Conservation (phyloP, 2,888 invertebrate genomes). For the Rhaphigaster nebulosa region DNA sequence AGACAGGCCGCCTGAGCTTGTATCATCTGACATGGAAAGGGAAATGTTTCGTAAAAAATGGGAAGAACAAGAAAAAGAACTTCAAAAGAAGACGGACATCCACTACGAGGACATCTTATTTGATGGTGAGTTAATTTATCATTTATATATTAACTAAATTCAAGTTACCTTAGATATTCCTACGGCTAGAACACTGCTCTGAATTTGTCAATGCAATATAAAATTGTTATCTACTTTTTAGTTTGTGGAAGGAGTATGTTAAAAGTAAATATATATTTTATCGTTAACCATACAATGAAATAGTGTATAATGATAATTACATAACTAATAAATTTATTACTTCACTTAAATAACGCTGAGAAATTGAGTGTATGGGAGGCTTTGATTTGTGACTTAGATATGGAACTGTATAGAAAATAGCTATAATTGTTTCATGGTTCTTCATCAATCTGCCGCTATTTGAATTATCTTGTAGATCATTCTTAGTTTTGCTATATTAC, state of each 20-base stretch:
- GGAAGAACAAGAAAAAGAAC: slow-evolving; percentile 86
- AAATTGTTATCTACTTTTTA: neutral
- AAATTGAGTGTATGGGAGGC: neutral
- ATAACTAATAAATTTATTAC: neutral
- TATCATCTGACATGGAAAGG: slow-evolving; percentile 73
- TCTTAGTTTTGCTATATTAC: neutral
- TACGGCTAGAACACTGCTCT: neutral
- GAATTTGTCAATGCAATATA: neutral
- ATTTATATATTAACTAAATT: neutral
- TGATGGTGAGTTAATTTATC: slow-evolving; percentile 75
- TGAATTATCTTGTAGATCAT: neutral
- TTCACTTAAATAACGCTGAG: neutral
- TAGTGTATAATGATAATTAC: neutral
- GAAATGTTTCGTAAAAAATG: slow-evolving; percentile 86
- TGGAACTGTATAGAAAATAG: neutral
- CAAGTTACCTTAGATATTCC: neutral
- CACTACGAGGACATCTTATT: slow-evolving; percentile 94
- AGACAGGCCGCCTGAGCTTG: slow-evolving; percentile 67
- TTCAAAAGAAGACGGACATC: slow-evolving; percentile 80
- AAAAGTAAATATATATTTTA: no score
- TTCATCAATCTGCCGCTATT: neutral
- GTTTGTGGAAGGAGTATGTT: neutral
- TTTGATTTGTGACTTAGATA: neutral
- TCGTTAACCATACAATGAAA: no score
- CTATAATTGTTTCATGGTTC: neutral